A percentile compares a stretch with the other conserved stretches of the same genome.
phyloP scores from a whole-genome alignment of 2,888 invertebrate genomes.

The Pristionchus exspectatus region DNA sequence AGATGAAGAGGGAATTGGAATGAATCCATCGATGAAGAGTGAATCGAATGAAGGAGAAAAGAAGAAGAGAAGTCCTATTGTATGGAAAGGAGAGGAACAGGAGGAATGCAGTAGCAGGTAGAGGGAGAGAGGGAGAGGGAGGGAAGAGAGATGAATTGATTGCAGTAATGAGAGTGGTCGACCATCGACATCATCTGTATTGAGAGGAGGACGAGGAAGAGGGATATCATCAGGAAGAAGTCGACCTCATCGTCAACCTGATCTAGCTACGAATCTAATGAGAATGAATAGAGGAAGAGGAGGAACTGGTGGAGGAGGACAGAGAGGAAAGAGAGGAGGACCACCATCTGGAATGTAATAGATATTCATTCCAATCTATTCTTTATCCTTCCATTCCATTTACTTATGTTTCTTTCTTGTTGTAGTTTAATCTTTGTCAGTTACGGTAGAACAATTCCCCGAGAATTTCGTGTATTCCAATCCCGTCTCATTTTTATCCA shows the following conservation, averaged over 20 bases:
- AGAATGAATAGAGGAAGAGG: conserved; percentile 32
- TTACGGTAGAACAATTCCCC: neutral
- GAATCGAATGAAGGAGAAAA: neutral
- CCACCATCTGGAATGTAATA: neutral
- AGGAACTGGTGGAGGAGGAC: neutral
- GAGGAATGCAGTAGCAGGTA: conserved; percentile 44
- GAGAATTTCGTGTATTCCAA: neutral
- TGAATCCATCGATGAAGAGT: conserved; percentile 6
- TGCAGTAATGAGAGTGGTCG: conserved; percentile 28
- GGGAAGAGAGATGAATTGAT: neutral
- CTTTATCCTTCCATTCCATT: neutral
- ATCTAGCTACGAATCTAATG: conserved; percentile 14
- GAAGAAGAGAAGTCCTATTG: conserved; percentile 43
- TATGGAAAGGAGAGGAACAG: conserved; percentile 3
- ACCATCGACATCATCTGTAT: conserved; percentile 15
- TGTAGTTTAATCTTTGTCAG: neutral
- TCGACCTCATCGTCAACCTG: neutral
- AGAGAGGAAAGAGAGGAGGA: conserved; percentile 36
- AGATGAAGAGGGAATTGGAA: conserved; percentile 16
- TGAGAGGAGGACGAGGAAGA: neutral
- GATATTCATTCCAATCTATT: neutral
- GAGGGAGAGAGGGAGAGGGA: neutral
- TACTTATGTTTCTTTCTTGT: neutral
- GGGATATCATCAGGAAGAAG: neutral
- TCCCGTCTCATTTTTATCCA: neutral